Percentiles rank a stretch among this genome's conserved stretches.
Conservation (phyloP, 1,140 invertebrate genomes). For the Leptonema lineaticorne region DNA sequence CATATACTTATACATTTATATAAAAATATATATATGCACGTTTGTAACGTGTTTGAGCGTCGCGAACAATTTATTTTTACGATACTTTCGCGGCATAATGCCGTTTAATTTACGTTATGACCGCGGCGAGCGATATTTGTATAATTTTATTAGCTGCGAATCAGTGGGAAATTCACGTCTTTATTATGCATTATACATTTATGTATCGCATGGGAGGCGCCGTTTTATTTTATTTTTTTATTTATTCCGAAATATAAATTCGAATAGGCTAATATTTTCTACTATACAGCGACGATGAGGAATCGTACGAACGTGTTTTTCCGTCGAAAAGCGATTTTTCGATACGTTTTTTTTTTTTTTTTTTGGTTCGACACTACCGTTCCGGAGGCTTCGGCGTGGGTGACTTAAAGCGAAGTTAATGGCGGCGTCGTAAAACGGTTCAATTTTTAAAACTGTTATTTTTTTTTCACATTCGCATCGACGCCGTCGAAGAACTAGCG, state of each 20-base stretch:
- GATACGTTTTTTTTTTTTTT: too few relatives aligned
- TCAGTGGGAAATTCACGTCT: background rate
- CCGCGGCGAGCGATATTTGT: background rate
- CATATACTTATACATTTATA: background rate
- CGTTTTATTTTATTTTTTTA: too few relatives aligned
- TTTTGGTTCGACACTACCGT: too few relatives aligned
- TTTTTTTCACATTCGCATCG: background rate
- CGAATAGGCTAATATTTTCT: too few relatives aligned
- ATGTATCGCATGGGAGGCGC: too few relatives aligned
- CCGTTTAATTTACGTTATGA: background rate
- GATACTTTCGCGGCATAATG: conserved; percentile 2
- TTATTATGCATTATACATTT: too few relatives aligned
- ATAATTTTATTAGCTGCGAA: conserved; percentile 7
- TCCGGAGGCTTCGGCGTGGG: background rate
- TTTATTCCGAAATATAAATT: too few relatives aligned
- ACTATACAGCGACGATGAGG: too few relatives aligned
- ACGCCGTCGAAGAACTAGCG: background rate
- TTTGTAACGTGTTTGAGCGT: too few relatives aligned
- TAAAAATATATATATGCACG: background rate
- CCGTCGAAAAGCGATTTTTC: too few relatives aligned
- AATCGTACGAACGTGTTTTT: too few relatives aligned
- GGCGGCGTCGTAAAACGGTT: conserved; percentile 5
- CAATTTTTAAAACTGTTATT: background rate
- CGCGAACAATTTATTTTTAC: background rate
- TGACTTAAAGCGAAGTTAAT: background rate